These are phyloP conservation scores for Echinops telfairi DNA, from an alignment of 2,113 vertebrate species.

Conservation along the genomic window DNA sequence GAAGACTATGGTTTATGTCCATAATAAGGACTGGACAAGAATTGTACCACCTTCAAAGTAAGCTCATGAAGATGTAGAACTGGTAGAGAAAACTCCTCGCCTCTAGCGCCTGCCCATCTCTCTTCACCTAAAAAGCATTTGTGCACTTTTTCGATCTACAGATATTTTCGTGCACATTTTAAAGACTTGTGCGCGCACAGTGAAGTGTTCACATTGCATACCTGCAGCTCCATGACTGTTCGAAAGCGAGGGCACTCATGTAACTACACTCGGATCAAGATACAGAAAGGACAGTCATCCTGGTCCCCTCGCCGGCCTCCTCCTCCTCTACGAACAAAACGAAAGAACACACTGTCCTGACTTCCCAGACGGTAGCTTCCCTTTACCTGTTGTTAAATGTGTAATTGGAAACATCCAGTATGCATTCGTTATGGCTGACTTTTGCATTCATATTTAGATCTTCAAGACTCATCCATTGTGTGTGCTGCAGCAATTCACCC, in stretches of 20 bases:
- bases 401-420: background rate
- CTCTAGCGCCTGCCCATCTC: background rate
- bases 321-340: background rate
- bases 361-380: background rate
- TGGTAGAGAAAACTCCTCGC: background rate
- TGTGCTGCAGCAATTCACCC: background rate
- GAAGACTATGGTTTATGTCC: conserved; percentile 10
- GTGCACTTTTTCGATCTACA: background rate
- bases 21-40: background rate
- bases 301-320: background rate
- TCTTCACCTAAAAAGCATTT: background rate
- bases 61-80: background rate
- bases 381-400: background rate
- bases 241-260: too few species aligned
- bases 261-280: background rate
- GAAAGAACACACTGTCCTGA: conserved; percentile 15
- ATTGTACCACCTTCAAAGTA: background rate
- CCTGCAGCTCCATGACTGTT: background rate
- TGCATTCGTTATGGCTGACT: background rate
- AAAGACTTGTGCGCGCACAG: background rate
- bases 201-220: background rate
- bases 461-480: background rate
- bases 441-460: background rate
- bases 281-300: background rate
- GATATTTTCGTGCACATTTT: background rate